A percentile compares a stretch with the other conserved stretches of the same genome.
Evolutionary conservation across 2,888 invertebrate species (phyloP).

Genomic region (Podabrus alpinus): DNA sequence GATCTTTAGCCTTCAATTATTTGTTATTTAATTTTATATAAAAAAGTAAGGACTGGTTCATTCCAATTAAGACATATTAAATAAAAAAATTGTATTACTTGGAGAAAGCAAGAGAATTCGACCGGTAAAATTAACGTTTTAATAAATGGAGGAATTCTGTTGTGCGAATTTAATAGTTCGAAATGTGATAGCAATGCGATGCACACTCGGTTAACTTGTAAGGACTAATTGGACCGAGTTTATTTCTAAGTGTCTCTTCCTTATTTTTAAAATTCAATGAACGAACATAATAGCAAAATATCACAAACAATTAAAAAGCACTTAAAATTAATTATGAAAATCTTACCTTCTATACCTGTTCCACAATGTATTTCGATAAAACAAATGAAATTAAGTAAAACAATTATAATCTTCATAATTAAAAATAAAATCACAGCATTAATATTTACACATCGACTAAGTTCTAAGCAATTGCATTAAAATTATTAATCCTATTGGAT

Average conservation of each 20-base stretch:
- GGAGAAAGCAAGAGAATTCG: neutral
- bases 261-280: constrained; percentile 5
- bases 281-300: constrained; percentile 1
- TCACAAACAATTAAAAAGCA: neutral
- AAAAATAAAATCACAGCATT: neutral
- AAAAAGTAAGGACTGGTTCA: too few relatives aligned
- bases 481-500: constrained; percentile 14
- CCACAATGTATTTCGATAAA: neutral
- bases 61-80: neutral
- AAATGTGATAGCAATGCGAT: constrained; percentile 13
- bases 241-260: constrained; percentile 4
- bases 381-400: constrained; percentile 4
- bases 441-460: neutral
- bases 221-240: constrained; percentile 11
- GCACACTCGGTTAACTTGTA: constrained; percentile 14
- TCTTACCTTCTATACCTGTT: neutral
- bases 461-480: neutral
- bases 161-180: constrained; percentile 10
- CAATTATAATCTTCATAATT: constrained; percentile 7
- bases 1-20: neutral
- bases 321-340: neutral
- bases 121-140: constrained; percentile 7
- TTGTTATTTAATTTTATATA: too few relatives aligned
- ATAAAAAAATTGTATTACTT: neutral
- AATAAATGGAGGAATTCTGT: constrained; percentile 8